Conservation (phyloP, 2,113 vertebrate genomes). For the Nycticryphes semicollaris region DNA sequence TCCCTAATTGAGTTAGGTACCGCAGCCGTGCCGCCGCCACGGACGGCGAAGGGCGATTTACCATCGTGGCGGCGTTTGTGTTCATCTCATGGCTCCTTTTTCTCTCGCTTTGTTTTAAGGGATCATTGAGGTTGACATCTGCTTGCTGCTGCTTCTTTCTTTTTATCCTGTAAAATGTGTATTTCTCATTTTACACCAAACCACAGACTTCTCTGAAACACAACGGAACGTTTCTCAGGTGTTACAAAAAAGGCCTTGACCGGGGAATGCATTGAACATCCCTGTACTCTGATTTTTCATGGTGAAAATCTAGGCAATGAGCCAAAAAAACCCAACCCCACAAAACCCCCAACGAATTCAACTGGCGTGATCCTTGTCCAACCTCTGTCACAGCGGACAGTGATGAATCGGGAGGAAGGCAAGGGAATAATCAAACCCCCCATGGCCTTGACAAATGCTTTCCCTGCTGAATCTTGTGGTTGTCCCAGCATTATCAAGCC, state of each 20-base stretch:
- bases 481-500: not conserved
- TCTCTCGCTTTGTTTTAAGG: not conserved
- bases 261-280: not conserved
- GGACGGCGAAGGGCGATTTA: not conserved
- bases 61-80: accelerated
- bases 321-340: not conserved
- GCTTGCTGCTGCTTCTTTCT: not conserved
- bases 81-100: not conserved
- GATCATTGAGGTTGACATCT: not conserved
- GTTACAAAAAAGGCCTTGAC: not conserved
- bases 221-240: not conserved
- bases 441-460: not conserved
- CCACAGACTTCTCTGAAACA: not conserved
- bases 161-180: not conserved
- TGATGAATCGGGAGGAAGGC: not conserved
- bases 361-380: not conserved
- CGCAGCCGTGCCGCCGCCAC: not conserved
- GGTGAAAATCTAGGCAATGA: not conserved
- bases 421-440: not conserved
- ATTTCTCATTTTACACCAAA: not conserved
- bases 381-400: not conserved
- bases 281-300: not conserved
- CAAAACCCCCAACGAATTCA: not conserved
- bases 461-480: not conserved
- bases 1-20: not conserved